Percentiles rank a stretch among this genome's conserved stretches.
Conservation (phyloP, 2,113 vertebrate genomes). For the Fukomys damarensis region DNA sequence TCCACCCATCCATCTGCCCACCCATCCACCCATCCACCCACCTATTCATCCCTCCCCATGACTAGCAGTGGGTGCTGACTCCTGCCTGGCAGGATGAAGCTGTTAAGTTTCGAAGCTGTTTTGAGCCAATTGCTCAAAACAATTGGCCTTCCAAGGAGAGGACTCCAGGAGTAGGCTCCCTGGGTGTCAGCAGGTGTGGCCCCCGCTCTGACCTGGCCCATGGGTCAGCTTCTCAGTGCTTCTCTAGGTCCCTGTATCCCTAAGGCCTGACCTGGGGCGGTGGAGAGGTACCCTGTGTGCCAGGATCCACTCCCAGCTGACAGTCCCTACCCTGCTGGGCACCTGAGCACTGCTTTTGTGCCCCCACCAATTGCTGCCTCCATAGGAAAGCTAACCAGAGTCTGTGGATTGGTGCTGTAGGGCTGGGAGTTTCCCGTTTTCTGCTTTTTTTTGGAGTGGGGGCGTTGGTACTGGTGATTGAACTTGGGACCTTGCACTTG, state of each 20-base stretch:
- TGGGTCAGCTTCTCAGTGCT: not conserved
- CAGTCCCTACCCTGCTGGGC: fast-evolving
- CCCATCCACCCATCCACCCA: not conserved
- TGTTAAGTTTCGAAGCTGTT: not conserved
- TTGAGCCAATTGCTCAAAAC: too few species aligned
- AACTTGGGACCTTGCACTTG: too few species aligned
- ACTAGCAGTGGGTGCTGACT: not conserved
- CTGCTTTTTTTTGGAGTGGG: too few species aligned
- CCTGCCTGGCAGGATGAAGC: not conserved
- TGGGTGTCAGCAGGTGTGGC: not conserved
- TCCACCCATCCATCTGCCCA: too few species aligned
- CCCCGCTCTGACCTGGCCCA: not conserved
- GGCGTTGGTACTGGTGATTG: too few species aligned
- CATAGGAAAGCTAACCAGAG: fast-evolving
- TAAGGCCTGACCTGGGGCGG: not conserved
- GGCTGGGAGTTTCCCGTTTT: fast-evolving
- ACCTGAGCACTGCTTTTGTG: not conserved
- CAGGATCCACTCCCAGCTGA: not conserved
- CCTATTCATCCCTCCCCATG: too few species aligned
- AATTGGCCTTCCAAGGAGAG: not conserved
- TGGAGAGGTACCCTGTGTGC: not conserved
- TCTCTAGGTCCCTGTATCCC: not conserved
- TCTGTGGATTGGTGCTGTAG: not conserved
- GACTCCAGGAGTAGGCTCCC: not conserved
- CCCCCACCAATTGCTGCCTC: fast-evolving